Base-by-base conservation (phyloP, 1,140 invertebrate species). In the Aphidius ervi region DNA sequence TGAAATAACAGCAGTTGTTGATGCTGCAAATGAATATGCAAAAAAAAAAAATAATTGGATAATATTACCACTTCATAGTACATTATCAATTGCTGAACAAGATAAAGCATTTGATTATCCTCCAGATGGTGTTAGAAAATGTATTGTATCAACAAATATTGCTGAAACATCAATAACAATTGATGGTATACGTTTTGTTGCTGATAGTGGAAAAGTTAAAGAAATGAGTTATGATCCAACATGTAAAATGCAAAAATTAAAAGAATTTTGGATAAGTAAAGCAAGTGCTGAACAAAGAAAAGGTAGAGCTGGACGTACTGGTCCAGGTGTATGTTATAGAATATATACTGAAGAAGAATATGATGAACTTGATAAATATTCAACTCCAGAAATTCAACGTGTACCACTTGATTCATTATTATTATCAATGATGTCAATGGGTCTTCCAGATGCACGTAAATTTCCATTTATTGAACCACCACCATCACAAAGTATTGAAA, bases 101-200 rank as follows among this genome's bases (percentile, higher is more conserved):
- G 96, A 99, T 75, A 98, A 97, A 80, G 93, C 98, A 6, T 99
- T 99, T 78, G 94, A 98, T 71, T 93, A 95, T 75, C 85, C 95
- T n/a, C 96, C 95, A 20, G 92, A 95, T 62, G 93, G 95, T 37
- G 84, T 95, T 2, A 82, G 97, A 63, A 99, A 99, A 80, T 99
- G 97, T 74, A 96, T 99, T 63, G 87, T 99, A 3, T 95, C 95
- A 1, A 99, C 97, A n/a, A 99, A 99, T 73, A 99, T 99, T 60
- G 97, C 98, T 0, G 98, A 99, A 83, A 99, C 98, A 1, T 99
- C 96, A 5, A 90, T 99, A 5, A 99, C 98, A 0, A 98, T 99
- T 61, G 97, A 99, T 81, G 97, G 97, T 5, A 92, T 99, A 62
- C 82, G 97, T 72, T 99, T 99, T 83, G 97, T 99, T 3, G 86